These are phyloP conservation scores for Plutomurus gul DNA, from an alignment of 1,140 invertebrate species.

Conservation along the genomic window DNA sequence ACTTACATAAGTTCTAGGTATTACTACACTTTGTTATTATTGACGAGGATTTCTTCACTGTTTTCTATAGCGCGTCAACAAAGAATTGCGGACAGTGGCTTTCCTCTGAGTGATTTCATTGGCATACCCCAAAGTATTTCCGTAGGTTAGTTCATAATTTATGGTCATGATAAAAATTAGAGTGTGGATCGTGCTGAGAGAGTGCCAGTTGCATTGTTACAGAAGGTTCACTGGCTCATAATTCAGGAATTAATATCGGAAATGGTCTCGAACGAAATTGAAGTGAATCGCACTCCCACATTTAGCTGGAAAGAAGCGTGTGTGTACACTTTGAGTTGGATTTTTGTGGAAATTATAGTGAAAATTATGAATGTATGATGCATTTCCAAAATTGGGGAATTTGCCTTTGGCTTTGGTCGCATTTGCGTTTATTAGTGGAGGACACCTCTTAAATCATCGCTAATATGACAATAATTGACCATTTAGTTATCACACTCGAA, in stretches of 20 bases:
- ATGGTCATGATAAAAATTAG: constrained; percentile 7
- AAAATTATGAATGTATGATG: too few species aligned
- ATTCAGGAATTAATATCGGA: background rate
- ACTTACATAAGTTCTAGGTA: too few species aligned
- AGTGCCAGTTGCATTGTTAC: background rate
- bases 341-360: too few species aligned
- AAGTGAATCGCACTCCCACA: background rate
- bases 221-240: background rate
- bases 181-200: background rate
- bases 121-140: background rate
- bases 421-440: background rate
- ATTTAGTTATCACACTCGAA: constrained; percentile 33
- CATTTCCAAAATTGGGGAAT: background rate
- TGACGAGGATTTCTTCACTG: too few species aligned
- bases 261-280: background rate
- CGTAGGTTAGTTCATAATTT: background rate
- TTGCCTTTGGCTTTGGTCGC: background rate
- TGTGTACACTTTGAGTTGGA: too few species aligned
- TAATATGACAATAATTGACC: constrained; percentile 40
- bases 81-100: background rate
- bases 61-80: too few species aligned
- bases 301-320: background rate
- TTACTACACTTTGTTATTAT: too few species aligned
- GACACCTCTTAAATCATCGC: constrained; percentile 35
- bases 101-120: background rate